Base-by-base conservation (phyloP, 2,888 invertebrate species). In the Leucoma salicis region DNA sequence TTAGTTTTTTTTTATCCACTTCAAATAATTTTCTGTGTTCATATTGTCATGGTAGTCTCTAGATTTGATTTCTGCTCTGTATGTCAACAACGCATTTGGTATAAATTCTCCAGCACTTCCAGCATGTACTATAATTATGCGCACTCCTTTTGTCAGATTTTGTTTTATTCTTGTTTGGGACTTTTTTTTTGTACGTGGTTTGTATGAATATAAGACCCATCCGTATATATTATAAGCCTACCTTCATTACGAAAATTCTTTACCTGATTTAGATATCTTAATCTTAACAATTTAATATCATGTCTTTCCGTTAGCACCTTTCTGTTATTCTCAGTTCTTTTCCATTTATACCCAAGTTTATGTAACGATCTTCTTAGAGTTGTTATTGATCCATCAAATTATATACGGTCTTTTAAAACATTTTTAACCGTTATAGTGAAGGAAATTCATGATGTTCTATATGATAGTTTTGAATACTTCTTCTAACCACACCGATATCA, bases 251-350 rank as follows among this genome's bases (percentile, higher is more conserved):
- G 3, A 16, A 4, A 16, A 4, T 16, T 16, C 16, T 4, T 16
- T 6, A 16, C 3, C 6, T 16, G 16, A 4, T 16, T 16, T 16
- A 16, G 6, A 16, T 6, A 16, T 16, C 6, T 16, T 7, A 47
- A 52, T 1, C 57, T 32, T 31, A 31, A 42, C 42, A 59, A 39
- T 33, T 58, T 53, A 8, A 37, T 37, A 12, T 37, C 31, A 31
- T 31, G 21, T 7, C n/a, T 11, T 12, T 39, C 15, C 3, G n/a
- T 15, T 12, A 32, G 11, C 11, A 32, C 21, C 4, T 37, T 29
- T 2, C 36, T 6, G 12, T 31, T 38, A 13, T 38, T 24, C 1
- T 24, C 31, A 7, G 14, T 25, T 25, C 18, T 33, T 16, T 16
- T 13, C 39, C 33, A 39, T 11, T 39, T 39, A 14, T 32, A 39